Evolutionary conservation across 2,888 invertebrate species (phyloP), one percentile per base, ranked within the genome.

Genomic region (Romanomermis culicivorax): DNA sequence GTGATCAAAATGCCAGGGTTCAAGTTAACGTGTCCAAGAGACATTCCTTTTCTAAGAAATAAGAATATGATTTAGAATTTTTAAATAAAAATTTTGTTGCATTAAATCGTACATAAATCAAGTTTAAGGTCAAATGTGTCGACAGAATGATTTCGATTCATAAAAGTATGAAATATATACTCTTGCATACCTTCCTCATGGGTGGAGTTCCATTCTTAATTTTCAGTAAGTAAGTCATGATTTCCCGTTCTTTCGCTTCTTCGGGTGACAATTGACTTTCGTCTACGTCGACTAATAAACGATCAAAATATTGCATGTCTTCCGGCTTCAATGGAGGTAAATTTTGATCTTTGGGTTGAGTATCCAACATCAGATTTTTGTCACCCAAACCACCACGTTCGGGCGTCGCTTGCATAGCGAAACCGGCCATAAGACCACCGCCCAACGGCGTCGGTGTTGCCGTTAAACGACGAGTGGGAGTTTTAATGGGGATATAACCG

Each of bases 151-250:
- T n/a, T n/a, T n/a, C n/a, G n/a, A n/a, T n/a, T n/a, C n/a, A n/a
- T n/a, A n/a, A n/a, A n/a, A n/a, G n/a, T n/a, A n/a, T n/a, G n/a
- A n/a, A n/a, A n/a, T n/a, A n/a, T n/a, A n/a, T n/a, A n/a, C n/a
- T n/a, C n/a, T n/a, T n/a, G n/a, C n/a, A n/a, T 56, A 69, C 70
- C 74, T 99, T 99, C 60, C 97, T 79, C 93, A 97, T 95, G 0
- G 95, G 97, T 17, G 97, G 97, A 0, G 97, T 95, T 25, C 97
- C 97, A 67, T 99, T 99, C 76, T 97, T 99, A 58, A 97, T 99
- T 71, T 97, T 99, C 55, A 97, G 74, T 62, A 99, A 71, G 11
- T 97, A 76, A 68, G 91, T 93, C 97, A 99, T 99, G 52, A 99
- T 99, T 74, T 95, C 95, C 48, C 97, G 76, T 71, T 99, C 97